phyloP scores from a whole-genome alignment of 2,888 invertebrate genomes.

The Melinaea marsaeus region DNA sequence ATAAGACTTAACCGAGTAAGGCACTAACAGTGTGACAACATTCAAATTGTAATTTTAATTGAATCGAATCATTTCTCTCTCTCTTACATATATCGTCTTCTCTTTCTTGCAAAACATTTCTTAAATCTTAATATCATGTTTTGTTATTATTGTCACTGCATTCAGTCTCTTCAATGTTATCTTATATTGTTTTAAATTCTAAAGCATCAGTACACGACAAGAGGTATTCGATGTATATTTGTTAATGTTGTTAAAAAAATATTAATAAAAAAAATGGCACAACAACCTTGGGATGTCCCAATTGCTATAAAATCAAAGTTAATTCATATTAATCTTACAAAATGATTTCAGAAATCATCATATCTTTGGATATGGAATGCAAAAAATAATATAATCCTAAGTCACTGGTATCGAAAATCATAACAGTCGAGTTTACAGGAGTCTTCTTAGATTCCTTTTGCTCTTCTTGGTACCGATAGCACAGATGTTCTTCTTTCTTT shows the following conservation, averaged over 20 bases:
- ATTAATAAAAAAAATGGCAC: conserved; percentile 41
- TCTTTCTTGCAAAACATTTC: too few species aligned
- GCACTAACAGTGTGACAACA: background rate
- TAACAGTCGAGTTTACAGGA: conserved; percentile 45
- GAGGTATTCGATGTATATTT: conserved; percentile 17
- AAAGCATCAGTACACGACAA: conserved; percentile 10
- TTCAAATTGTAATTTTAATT: background rate
- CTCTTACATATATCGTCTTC: background rate
- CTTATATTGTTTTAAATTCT: conserved; percentile 1
- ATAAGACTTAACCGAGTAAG: conserved; percentile 3
- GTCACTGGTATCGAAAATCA: conserved; percentile 45
- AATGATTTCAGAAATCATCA: conserved; percentile 38
- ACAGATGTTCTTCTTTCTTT: conserved; percentile 60
- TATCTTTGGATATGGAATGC: conserved; percentile 59
- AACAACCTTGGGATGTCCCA: conserved; percentile 38
- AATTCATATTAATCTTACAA: conserved; percentile 31
- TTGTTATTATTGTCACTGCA: too few species aligned
- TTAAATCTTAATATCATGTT: too few species aligned
- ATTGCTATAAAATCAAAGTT: conserved; percentile 34
- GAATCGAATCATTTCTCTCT: background rate
- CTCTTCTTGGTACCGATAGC: conserved; percentile 65
- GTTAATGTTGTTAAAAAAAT: conserved; percentile 24
- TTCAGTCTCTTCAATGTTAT: too few species aligned
- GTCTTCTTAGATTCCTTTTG: conserved; percentile 64
- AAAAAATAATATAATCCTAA: conserved; percentile 37